A percentile compares a stretch with the other conserved stretches of the same genome.
These are phyloP conservation scores for Archivesica marissinica DNA, from an alignment of 1,140 invertebrate genomes.

Conservation along the genomic window DNA sequence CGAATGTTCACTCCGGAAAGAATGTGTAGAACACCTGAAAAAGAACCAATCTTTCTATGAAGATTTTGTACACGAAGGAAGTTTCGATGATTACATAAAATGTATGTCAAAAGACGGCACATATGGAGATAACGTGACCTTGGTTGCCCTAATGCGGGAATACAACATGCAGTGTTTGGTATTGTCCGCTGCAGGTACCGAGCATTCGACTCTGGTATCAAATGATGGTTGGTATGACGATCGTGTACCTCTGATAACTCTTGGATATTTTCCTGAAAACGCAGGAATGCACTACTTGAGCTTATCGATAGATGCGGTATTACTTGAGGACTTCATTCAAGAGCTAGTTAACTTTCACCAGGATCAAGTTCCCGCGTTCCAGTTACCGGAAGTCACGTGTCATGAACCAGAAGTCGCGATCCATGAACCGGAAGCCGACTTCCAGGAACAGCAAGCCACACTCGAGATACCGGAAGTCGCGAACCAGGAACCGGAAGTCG, in stretches of 20 bases:
- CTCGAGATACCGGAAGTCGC: too few species aligned
- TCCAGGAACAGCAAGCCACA: too few species aligned
- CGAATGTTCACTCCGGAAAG: background rate
- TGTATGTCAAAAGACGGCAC: background rate
- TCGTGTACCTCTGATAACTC: background rate
- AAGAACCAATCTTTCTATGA: background rate
- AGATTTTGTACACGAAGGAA: background rate
- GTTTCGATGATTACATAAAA: background rate
- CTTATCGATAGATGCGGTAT: too few species aligned
- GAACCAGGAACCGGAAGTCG: too few species aligned
- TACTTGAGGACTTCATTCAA: too few species aligned
- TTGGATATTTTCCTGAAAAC: slow-evolving; percentile 33
- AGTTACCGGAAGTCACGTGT: too few species aligned
- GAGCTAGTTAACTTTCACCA: too few species aligned
- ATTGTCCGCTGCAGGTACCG: background rate
- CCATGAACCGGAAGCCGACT: too few species aligned
- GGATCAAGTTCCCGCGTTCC: too few species aligned
- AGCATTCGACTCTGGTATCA: slow-evolving; percentile 1
- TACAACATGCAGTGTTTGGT: slow-evolving; percentile 35
- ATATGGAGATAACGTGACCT: slow-evolving; percentile 41
- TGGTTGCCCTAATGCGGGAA: slow-evolving; percentile 19
- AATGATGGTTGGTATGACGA: slow-evolving; percentile 32
- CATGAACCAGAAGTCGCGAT: too few species aligned
- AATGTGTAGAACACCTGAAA: background rate
- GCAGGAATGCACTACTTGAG: slow-evolving; percentile 33